Evolutionary conservation across 2,797 vertebrate species (phyloP).

Genomic region (Somateria mollissima): DNA sequence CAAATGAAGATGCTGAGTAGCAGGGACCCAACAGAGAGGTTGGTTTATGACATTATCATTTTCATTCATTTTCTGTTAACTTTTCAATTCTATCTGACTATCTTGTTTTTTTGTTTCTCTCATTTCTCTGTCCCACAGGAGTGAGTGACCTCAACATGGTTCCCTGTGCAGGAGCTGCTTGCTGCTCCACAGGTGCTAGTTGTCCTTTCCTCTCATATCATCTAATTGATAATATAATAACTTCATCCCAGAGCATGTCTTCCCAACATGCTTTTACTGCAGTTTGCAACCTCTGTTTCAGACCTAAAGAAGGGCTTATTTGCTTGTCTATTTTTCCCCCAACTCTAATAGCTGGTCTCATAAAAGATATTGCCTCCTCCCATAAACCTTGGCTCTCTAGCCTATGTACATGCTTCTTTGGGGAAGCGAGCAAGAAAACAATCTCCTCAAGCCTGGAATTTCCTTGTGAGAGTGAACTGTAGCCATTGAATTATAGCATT

Average conservation of each 20-base stretch:
- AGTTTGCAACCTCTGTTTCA: neutral
- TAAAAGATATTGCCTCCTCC: conserved; percentile 6
- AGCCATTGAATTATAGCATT: neutral
- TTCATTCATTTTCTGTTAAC: neutral
- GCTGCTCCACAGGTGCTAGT: neutral
- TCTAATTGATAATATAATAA: conserved; percentile 7
- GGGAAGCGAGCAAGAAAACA: neutral
- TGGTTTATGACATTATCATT: neutral
- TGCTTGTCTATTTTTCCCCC: neutral
- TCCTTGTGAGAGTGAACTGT: neutral
- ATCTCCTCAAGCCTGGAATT: neutral
- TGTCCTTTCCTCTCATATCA: neutral
- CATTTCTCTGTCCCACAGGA: neutral
- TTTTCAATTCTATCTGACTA: neutral
- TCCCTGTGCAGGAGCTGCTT: neutral
- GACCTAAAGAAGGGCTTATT: neutral
- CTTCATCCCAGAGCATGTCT: neutral
- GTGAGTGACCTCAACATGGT: neutral
- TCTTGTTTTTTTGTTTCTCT: neutral
- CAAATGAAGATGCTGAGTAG: neutral
- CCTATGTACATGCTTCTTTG: neutral
- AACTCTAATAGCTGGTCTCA: neutral
- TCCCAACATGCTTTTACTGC: neutral
- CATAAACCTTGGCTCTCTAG: conserved; percentile 11
- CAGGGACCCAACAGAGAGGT: neutral